These are phyloP conservation scores for Nemapogon koenigi DNA, from an alignment of 2,888 invertebrate species.

Conservation along the genomic window DNA sequence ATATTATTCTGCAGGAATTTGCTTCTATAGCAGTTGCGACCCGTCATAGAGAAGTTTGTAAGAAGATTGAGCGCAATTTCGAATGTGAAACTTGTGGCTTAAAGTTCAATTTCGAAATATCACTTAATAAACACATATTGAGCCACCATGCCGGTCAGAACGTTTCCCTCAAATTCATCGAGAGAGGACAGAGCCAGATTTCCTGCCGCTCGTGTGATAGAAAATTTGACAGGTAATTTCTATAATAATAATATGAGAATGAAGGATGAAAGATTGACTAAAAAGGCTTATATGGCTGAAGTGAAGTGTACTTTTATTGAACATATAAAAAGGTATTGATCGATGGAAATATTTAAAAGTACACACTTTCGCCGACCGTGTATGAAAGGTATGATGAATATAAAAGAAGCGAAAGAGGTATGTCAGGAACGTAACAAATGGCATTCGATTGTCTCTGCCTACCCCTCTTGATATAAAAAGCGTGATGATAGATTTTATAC, in stretches of 20 bases:
- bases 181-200: slow-evolving; percentile 33
- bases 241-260: slow-evolving; percentile 22
- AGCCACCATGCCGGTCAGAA: slow-evolving; percentile 46
- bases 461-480: too few species aligned
- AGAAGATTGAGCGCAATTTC: slow-evolving; percentile 38
- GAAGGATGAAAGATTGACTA: too few species aligned
- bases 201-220: slow-evolving; percentile 70
- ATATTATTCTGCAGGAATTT: slow-evolving; percentile 34
- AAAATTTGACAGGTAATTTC: slow-evolving; percentile 60
- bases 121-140: slow-evolving; percentile 53
- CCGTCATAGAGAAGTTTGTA: slow-evolving; percentile 48
- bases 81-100: slow-evolving; percentile 44
- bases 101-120: slow-evolving; percentile 50
- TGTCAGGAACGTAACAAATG: too few species aligned
- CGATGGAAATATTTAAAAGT: too few species aligned
- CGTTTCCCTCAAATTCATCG: slow-evolving; percentile 46
- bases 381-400: too few species aligned
- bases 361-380: too few species aligned
- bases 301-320: too few species aligned
- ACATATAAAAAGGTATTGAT: too few species aligned
- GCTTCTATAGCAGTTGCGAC: slow-evolving; percentile 54
- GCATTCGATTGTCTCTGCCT: too few species aligned
- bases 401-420: too few species aligned
- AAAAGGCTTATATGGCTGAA: too few species aligned
- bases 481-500: too few species aligned